These are phyloP conservation scores for Hippocampus mohnikei DNA, from an alignment of 2,113 vertebrate species.

Conservation along the genomic window DNA sequence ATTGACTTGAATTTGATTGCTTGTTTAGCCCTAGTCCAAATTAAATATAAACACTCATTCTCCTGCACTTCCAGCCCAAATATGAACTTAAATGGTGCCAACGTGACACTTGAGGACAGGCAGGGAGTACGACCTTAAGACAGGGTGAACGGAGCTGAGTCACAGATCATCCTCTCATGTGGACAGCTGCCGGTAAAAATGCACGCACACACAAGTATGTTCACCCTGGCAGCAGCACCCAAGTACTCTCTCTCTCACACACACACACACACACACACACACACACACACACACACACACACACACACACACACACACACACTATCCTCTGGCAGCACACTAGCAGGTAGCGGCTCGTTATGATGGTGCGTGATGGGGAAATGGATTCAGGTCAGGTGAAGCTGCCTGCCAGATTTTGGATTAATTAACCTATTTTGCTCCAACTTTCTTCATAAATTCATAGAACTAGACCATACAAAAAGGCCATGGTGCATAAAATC, in stretches of 20 bases:
- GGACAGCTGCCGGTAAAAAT: conserved; percentile 41
- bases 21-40: not conserved
- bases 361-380: not conserved
- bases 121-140: conserved; percentile 13
- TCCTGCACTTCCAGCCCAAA: conserved; percentile 12
- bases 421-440: conserved; percentile 11
- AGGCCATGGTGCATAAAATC: not conserved
- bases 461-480: not conserved
- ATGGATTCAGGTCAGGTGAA: not conserved
- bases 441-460: not conserved
- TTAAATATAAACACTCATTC: conserved; percentile 25
- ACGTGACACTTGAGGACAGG: not conserved
- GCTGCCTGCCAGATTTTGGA: not conserved
- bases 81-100: conserved; percentile 4
- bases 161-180: conserved; percentile 32
- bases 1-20: too few species aligned
- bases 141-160: conserved; percentile 42
- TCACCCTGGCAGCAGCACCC: conserved; percentile 19
- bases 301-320: not conserved
- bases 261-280: not conserved
- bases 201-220: conserved; percentile 7
- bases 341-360: conserved; percentile 13
- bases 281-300: not conserved
- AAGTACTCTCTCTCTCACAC: conserved; percentile 16
- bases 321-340: conserved; percentile 21